Percentiles rank a stretch among this genome's conserved stretches.
phyloP scores from a whole-genome alignment of 2,797 vertebrate species.

The Alouatta caraya region DNA sequence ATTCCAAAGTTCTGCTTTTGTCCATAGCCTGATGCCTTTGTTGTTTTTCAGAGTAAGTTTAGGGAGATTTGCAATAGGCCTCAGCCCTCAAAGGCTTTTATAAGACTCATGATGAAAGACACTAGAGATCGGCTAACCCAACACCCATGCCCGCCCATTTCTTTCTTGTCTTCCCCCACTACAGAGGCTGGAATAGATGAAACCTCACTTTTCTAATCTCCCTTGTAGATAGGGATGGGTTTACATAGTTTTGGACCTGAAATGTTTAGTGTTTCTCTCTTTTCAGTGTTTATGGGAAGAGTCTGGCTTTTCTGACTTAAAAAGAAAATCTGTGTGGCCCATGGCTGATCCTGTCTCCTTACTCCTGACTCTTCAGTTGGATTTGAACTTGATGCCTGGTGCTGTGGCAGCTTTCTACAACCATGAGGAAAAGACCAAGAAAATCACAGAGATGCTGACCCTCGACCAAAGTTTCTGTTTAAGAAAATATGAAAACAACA shows the following conservation, averaged over 20 bases:
- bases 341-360: background rate
- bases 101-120: background rate
- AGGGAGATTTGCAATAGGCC: background rate
- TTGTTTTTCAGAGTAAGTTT: background rate
- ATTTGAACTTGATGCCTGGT: background rate
- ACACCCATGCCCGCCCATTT: background rate
- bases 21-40: background rate
- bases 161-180: background rate
- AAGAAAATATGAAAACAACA: background rate
- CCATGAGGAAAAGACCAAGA: background rate
- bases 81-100: background rate
- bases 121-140: background rate
- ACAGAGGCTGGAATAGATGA: background rate
- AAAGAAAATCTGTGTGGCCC: background rate
- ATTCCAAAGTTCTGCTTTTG: background rate
- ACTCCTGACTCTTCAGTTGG: background rate
- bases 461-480: background rate
- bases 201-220: background rate
- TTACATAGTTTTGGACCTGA: background rate
- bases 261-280: background rate
- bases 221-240: background rate
- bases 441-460: background rate
- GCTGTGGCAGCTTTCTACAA: background rate
- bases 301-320: background rate
- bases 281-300: background rate